These are phyloP conservation scores for Himalopsyche japonica DNA, from an alignment of 2,888 invertebrate genomes.

Conservation along the genomic window DNA sequence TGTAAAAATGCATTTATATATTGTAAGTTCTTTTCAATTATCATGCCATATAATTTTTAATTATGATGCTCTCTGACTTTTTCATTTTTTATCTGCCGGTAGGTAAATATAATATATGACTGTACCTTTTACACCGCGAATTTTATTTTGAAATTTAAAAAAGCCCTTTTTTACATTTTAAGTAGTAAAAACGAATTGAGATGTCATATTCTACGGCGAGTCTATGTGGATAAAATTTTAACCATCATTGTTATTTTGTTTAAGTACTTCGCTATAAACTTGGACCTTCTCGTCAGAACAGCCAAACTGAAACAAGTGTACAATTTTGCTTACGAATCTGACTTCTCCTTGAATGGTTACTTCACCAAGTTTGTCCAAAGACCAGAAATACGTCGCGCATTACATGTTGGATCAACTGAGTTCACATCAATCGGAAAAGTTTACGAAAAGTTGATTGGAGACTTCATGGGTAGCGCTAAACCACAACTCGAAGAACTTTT, in stretches of 20 bases:
- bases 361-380: constrained; percentile 55
- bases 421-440: constrained; percentile 59
- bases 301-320: constrained; percentile 56
- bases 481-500: constrained; percentile 59
- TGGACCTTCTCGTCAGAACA: constrained; percentile 53
- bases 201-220: too few relatives aligned
- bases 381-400: constrained; percentile 53
- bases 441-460: constrained; percentile 56
- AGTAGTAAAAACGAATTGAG: too few relatives aligned
- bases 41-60: too few relatives aligned
- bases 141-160: too few relatives aligned
- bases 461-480: constrained; percentile 63
- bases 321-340: constrained; percentile 57
- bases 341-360: constrained; percentile 48
- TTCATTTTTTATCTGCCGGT: too few relatives aligned
- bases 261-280: constrained; percentile 58
- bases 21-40: too few relatives aligned
- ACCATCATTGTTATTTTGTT: constrained; percentile 29
- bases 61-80: too few relatives aligned
- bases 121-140: too few relatives aligned
- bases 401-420: constrained; percentile 59
- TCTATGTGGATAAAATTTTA: background rate
- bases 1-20: too few relatives aligned
- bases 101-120: too few relatives aligned
- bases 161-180: too few relatives aligned